Evolutionary conservation across 2,113 vertebrate genomes (phyloP).

Genomic region (Datnioides undecimradiatus): DNA sequence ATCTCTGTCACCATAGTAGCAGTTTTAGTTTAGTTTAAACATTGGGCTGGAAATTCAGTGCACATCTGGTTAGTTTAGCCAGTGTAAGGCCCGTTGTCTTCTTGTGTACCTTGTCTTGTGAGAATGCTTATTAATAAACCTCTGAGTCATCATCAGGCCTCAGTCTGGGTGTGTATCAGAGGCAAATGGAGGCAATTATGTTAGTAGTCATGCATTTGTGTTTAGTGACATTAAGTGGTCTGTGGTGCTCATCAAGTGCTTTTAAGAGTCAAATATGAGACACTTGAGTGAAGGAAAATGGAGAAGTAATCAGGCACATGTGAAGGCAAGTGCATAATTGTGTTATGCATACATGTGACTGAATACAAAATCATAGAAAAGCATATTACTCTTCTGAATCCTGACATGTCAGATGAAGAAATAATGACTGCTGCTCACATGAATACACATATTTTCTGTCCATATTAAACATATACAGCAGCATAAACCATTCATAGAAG

Average conservation of each 20-base stretch:
- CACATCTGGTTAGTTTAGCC: background rate
- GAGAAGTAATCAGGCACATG: background rate
- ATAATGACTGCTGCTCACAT: background rate
- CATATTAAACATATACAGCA: background rate
- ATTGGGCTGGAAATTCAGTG: background rate
- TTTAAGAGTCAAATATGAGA: conserved; percentile 20
- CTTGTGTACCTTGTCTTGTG: background rate
- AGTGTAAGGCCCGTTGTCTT: background rate
- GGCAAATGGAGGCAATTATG: conserved; percentile 31
- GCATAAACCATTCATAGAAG: background rate
- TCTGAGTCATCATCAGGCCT: conserved; percentile 22
- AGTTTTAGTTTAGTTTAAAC: background rate
- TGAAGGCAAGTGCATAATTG: background rate
- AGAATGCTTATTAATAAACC: background rate
- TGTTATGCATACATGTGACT: background rate
- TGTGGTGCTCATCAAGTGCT: conserved; percentile 1
- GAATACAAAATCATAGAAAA: background rate
- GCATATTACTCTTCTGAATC: background rate
- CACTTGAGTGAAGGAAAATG: conserved; percentile 8
- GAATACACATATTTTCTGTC: background rate
- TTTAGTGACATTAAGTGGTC: conserved; percentile 30
- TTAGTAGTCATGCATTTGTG: conserved; percentile 18
- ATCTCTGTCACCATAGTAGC: background rate
- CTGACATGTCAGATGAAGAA: background rate
- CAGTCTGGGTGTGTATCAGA: background rate